These are phyloP conservation scores for Passer montanus DNA, from an alignment of 2,113 vertebrate species.

Conservation along the genomic window DNA sequence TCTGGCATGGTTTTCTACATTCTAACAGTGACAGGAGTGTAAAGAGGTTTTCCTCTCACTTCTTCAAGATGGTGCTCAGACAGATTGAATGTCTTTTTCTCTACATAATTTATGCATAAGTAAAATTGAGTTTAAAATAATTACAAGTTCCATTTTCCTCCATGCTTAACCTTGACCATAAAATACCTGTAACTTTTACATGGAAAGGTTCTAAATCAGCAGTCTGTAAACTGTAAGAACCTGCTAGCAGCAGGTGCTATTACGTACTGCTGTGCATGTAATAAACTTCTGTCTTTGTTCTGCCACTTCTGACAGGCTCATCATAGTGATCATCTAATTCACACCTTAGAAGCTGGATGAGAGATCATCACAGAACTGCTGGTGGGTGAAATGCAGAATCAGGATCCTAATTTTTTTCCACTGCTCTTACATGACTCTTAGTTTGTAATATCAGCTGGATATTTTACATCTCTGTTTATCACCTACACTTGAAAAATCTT, in stretches of 20 bases:
- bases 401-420: neutral
- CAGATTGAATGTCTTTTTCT: neutral
- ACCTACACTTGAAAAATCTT: neutral
- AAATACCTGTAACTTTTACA: neutral
- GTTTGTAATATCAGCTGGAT: constrained; percentile 24
- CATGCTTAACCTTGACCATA: neutral
- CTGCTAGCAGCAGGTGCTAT: neutral
- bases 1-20: neutral
- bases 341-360: neutral
- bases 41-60: neutral
- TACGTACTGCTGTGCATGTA: neutral
- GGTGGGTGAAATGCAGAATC: neutral
- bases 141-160: neutral
- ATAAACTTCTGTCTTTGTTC: neutral
- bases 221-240: neutral
- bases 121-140: neutral
- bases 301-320: neutral
- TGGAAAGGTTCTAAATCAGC: neutral
- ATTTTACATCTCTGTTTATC: neutral
- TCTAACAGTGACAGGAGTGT: neutral
- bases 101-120: neutral
- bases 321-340: neutral
- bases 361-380: neutral
- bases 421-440: neutral
- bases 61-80: neutral